Percentiles rank a stretch among this genome's conserved stretches.
Conservation (phyloP, 23 tunicate genomes). For the Phallusia fumigata region DNA sequence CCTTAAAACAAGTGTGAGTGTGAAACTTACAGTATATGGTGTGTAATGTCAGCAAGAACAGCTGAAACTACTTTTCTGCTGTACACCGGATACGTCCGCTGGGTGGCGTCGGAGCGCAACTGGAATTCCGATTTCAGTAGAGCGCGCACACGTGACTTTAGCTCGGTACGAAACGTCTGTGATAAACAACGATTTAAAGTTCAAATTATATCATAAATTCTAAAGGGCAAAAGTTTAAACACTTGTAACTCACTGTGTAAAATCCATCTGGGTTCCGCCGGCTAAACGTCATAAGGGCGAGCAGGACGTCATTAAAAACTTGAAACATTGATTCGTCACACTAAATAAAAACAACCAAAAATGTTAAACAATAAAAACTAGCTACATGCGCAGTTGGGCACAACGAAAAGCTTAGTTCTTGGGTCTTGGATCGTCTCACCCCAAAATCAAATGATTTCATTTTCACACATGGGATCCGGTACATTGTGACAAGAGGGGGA, state of each 20-base stretch:
- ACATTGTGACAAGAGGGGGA: too few relatives aligned
- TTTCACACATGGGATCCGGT: too few relatives aligned
- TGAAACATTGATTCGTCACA: conserved; percentile 6
- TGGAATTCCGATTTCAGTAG: neutral
- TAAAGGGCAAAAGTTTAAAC: too few relatives aligned
- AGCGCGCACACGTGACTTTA: conserved; percentile 20
- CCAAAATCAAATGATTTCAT: too few relatives aligned
- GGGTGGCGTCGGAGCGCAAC: conserved; percentile 11
- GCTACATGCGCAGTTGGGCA: too few relatives aligned
- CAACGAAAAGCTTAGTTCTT: too few relatives aligned
- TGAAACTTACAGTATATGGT: conserved; percentile 33
- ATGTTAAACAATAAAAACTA: too few relatives aligned
- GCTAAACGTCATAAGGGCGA: conserved; percentile 34
- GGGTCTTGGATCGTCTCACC: too few relatives aligned
- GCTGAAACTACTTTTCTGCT: conserved; percentile 20
- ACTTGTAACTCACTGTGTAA: conserved; percentile 10
- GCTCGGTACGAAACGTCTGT: conserved; percentile 29
- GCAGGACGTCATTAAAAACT: conserved; percentile 34
- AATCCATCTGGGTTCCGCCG: conserved; percentile 40
- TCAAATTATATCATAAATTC: too few relatives aligned
- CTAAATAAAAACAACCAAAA: neutral
- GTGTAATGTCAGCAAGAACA: conserved; percentile 31
- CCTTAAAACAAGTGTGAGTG: too few relatives aligned
- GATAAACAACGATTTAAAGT: neutral
- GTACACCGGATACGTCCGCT: neutral